Evolutionary conservation across 2,888 invertebrate species (phyloP), one percentile per base, ranked within the genome.

Genomic region (Heteromurus nitidus): DNA sequence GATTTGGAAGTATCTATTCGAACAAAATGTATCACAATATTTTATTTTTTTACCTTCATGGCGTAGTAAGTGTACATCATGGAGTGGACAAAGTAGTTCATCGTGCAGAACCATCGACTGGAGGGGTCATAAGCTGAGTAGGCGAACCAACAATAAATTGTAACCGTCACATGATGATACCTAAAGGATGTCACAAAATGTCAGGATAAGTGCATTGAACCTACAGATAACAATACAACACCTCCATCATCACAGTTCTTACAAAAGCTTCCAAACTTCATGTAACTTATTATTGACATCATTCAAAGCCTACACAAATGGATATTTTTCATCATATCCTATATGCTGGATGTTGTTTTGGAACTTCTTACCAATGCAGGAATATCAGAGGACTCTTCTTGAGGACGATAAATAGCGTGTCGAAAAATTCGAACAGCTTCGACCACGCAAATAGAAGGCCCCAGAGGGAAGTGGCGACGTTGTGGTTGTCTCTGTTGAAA

Each of bases 51-150:
- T 64, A 82, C 82, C 73, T 80, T 94, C 85, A 95, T 93, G 92
- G 95, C 95, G 90, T 94, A 97, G 90, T 96, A 97, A 3, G 94
- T 92, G 90, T 96, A 97, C 97, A 97, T 97, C 87, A 96, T 92
- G 82, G 94, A 93, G 90, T 96, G 96, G 70, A 97, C 96, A 30
- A 72, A 76, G 47, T 84, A 81, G 62, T 84, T 84, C 82, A 84
- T 82, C 3, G 95, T 95, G 88, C 96, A 94, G 90, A 96, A 97
- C 96, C 96, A 96, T 86, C 97, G 92, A 30, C 79, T 79, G 18
- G 79, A 79, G 18, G 84, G 84, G 28, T 84, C 84, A 31, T 84
- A 84, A 9, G 96, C 95, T 68, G 95, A 94, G 90, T 95, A 96
- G 11, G 95, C 95, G 91, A 95, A 96, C 97, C 97, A 97, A 24